These are phyloP conservation scores for Daboia siamensis DNA, from an alignment of 2,113 vertebrate genomes.

Conservation along the genomic window DNA sequence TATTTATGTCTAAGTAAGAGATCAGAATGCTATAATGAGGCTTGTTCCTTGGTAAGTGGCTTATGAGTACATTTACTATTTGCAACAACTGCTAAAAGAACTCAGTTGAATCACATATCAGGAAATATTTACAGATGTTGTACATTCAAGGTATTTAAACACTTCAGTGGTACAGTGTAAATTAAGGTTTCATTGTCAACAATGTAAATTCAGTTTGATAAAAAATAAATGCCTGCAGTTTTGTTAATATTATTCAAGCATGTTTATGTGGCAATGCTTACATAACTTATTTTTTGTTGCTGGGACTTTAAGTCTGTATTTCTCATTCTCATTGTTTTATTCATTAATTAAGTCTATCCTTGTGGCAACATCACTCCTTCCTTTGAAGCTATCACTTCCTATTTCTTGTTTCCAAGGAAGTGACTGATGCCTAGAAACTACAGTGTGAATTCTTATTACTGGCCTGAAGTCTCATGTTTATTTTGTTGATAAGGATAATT, in stretches of 20 bases:
- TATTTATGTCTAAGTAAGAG: neutral
- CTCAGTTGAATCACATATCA: neutral
- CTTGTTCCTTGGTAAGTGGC: neutral
- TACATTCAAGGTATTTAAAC: slow-evolving; percentile 10
- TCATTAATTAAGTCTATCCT: neutral
- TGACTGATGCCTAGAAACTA: neutral
- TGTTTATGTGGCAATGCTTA: neutral
- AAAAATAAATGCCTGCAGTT: slow-evolving; percentile 16
- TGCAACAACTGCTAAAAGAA: neutral
- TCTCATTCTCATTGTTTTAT: slow-evolving; percentile 8
- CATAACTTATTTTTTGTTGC: slow-evolving; percentile 1
- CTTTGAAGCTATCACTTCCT: neutral
- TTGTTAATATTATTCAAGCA: slow-evolving; percentile 11
- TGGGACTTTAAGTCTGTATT: slow-evolving; percentile 8
- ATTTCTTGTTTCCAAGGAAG: neutral
- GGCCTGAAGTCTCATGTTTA: neutral
- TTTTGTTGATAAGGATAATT: neutral
- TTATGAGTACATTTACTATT: neutral
- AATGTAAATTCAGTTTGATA: slow-evolving; percentile 2
- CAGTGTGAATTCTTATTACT: neutral
- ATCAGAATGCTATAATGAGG: neutral
- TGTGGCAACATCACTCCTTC: neutral
- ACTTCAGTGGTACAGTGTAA: slow-evolving; percentile 11
- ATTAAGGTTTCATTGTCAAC: slow-evolving; percentile 15
- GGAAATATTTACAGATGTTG: slow-evolving; percentile 12